Conservation (phyloP, 2,113 vertebrate species). For the Penelope pileata region DNA sequence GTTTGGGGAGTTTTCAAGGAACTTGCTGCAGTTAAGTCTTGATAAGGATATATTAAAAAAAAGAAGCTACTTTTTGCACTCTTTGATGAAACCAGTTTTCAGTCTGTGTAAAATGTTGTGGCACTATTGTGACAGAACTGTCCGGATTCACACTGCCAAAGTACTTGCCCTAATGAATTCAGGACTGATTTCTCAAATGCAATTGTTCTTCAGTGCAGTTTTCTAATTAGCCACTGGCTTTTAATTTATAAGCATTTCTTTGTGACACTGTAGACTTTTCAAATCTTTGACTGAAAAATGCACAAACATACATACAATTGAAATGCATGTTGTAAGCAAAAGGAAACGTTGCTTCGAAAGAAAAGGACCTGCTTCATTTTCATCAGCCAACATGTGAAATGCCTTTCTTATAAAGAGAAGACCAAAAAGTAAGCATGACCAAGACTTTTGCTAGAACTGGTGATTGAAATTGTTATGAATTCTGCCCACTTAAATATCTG, state of each 20-base stretch:
- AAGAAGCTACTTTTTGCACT: neutral
- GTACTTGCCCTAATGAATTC: neutral
- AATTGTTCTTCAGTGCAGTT: neutral
- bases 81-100: neutral
- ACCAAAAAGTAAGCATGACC: conserved; percentile 38
- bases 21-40: neutral
- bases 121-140: neutral
- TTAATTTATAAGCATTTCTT: neutral
- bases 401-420: neutral
- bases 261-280: neutral
- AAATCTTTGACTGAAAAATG: neutral
- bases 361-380: neutral
- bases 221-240: conserved; percentile 14
- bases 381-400: conserved; percentile 44
- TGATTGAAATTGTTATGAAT: conserved; percentile 54
- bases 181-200: neutral
- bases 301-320: neutral
- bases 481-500: conserved; percentile 1
- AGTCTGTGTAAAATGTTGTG: neutral
- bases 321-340: neutral
- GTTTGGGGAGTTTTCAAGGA: neutral
- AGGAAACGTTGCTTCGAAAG: neutral
- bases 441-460: neutral
- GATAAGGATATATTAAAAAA: neutral
- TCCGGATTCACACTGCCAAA: neutral